Base-by-base conservation (phyloP, 2,888 invertebrate species). In the Sabellastarte sp. region DNA sequence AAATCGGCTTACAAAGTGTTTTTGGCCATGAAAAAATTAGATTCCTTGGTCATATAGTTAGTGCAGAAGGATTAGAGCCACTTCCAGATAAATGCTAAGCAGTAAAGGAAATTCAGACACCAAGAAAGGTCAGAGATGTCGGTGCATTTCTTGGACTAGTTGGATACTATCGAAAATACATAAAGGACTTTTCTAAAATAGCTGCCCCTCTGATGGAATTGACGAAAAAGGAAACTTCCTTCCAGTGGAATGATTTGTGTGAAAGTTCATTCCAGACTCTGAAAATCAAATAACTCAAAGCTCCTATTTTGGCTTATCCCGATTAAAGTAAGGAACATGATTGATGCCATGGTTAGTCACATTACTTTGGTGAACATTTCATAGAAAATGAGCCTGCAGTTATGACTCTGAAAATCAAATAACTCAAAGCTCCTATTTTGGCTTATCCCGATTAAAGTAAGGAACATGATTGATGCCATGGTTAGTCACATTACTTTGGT, bases 221-320 rank as follows among this genome's bases (percentile, higher is more conserved):
- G 20, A 57, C 57, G 2, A 29, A 24, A n/a, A 20, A 10, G 32
- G 32, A 31, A 26, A 24, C 10, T 32, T 29, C 30, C 10, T 57
- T 57, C 31, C 10, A 5, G 20, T 31, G 57, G 57, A 20, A 29
- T 26, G 30, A 31, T 31, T 10, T 10, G 30, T 20, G 32, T 2
- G 31, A 57, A 32, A 57, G 31, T 29, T 29, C 32, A 10, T 57
- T 57, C n/a, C 24, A 29, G 31, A 31, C 57, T n/a, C n/a, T n/a
- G n/a, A n/a, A n/a, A n/a, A n/a, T n/a, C n/a, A n/a, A n/a, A n/a
- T n/a, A n/a, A n/a, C n/a, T n/a, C n/a, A n/a, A n/a, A n/a, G n/a
- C n/a, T 24, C 57, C 57, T 30, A 31, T 57, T 4, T 57, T 57
- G 31, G 29, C 57, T 15, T 57, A 57, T 31, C 57, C 57, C 20